phyloP scores from a whole-genome alignment of 2,113 vertebrate species.

The Apteryx owenii region DNA sequence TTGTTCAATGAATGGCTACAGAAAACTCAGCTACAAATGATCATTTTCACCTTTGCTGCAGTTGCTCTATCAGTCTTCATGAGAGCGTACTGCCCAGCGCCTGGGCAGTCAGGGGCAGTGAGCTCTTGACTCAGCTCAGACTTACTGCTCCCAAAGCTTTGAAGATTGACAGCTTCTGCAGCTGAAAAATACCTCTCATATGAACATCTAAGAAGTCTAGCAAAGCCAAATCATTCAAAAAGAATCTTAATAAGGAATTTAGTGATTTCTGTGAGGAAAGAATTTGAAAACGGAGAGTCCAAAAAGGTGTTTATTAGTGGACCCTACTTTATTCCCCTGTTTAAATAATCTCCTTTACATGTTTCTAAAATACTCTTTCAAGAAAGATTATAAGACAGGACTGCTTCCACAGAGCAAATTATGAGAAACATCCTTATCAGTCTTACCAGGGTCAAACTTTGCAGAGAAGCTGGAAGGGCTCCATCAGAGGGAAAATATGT shows the following conservation, averaged over 20 bases:
- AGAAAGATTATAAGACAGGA: background rate
- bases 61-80: too few relatives aligned
- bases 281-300: background rate
- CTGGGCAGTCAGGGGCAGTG: background rate
- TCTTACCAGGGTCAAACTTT: background rate
- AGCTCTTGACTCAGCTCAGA: background rate
- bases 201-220: background rate
- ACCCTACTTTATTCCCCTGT: background rate
- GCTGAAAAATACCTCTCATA: background rate
- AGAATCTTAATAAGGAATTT: background rate
- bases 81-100: background rate
- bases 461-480: background rate
- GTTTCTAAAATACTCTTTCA: background rate
- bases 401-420: background rate
- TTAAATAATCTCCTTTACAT: background rate
- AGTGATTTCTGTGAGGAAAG: background rate
- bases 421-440: background rate
- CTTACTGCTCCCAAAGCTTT: background rate
- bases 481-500: background rate
- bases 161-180: background rate
- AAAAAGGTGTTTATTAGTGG: background rate
- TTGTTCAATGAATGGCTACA: background rate
- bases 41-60: background rate
- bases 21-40: background rate
- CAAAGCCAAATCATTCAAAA: background rate